phyloP scores from a whole-genome alignment of 2,888 invertebrate species.

The Electrophaes corylata region DNA sequence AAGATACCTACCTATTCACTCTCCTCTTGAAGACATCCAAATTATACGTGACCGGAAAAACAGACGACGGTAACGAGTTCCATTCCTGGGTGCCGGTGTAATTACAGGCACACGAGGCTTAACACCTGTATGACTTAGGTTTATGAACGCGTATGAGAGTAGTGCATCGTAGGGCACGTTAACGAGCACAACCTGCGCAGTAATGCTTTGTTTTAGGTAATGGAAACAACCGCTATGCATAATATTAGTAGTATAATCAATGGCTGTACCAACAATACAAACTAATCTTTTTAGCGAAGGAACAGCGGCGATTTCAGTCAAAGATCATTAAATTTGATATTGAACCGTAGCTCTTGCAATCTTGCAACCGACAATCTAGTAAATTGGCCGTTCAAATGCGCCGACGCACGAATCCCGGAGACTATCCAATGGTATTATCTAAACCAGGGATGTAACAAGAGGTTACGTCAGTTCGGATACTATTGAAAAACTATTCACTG shows the following conservation, averaged over 20 bases:
- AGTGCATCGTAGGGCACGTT: no score
- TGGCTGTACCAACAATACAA: not conserved
- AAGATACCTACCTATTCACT: no score
- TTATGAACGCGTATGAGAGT: no score
- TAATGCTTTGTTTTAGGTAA: no score
- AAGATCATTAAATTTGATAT: slow-evolving; percentile 38
- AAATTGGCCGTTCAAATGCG: slow-evolving; percentile 37
- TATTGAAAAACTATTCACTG: not conserved
- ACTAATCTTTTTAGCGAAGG: slow-evolving; percentile 12
- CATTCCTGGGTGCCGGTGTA: no score
- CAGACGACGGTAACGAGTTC: no score
- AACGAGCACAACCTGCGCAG: no score
- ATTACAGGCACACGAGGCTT: no score
- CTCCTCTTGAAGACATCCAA: no score
- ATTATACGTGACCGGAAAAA: no score
- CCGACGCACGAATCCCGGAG: slow-evolving; percentile 34
- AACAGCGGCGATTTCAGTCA: slow-evolving; percentile 25
- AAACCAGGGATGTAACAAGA: not conserved
- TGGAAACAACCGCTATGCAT: no score
- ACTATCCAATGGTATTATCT: slow-evolving; percentile 14
- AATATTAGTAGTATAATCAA: not conserved
- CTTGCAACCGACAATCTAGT: slow-evolving; percentile 34
- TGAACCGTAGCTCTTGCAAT: slow-evolving; percentile 35
- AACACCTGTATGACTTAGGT: no score
- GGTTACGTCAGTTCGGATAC: not conserved